Evolutionary conservation across 2,888 invertebrate genomes (phyloP), one percentile per base, ranked within the genome.

Genomic region (Lasioglossum lativentre): DNA sequence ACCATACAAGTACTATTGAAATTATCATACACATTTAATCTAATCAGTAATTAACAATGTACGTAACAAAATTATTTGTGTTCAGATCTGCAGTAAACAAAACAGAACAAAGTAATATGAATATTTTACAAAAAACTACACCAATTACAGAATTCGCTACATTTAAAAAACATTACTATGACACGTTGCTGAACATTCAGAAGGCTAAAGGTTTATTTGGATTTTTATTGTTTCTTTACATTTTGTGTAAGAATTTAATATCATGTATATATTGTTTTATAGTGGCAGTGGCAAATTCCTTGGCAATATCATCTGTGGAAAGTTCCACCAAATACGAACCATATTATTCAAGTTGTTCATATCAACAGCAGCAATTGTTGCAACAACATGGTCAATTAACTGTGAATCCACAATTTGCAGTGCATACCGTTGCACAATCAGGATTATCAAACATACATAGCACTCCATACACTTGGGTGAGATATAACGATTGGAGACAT

Each of bases 271-370:
- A 71, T 85, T 78, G 47, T 82, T 76, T 86, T 86, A 40, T 79
- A 93, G 92, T 91, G 78, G 93, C 92, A 83, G 91, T 92, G 78
- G 91, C 92, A n/a, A 93, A 93, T 88, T 92, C 93, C 42, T 86
- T 92, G 85, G 91, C 91, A 52, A 90, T 90, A 68, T 90, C 92
- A 38, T 90, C 92, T 23, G 82, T 92, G 83, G 82, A 80, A 85
- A 81, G 73, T 66, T 71, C 74, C 77, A 79, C 81, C 42, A 88
- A 86, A 47, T 92, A 87, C 70, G 90, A 93, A 86, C 90, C 93
- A 23, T 92, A 90, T 87, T 92, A 90, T 75, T 87, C 89, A 42
- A 90, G 86, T 79, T 90, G 91, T 80, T 82, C 88, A 38, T 90
- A 92, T 68, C 92, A 90, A 30, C 91, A 92, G 70, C 91, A 92